Evolutionary conservation across 2,888 invertebrate genomes (phyloP), one percentile per base, ranked within the genome.

Genomic region (Noctua comes): DNA sequence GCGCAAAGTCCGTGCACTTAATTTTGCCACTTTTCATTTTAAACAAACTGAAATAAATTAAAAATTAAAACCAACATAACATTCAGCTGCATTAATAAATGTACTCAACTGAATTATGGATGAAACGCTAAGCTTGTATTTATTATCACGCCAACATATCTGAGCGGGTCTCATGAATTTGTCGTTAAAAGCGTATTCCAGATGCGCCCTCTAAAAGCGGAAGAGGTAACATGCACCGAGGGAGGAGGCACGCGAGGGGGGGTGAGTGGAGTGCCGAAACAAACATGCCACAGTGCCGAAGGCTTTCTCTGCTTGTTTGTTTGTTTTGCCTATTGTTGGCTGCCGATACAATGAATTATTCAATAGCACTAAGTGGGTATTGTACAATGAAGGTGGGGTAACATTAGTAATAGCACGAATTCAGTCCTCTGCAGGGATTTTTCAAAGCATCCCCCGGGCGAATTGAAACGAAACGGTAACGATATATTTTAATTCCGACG

Each of bases 231-330:
- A 86, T 89, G 90, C 89, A 87, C 80, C 73, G 74, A 73, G 83
- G 74, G 77, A 72, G 74, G 59, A 4, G 66, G 48, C 13, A 16
- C 16, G 8, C 13, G 8, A 4, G 59, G 21, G 43, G 43, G 70
- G 80, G 79, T 79, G 83, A 83, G 86, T 84, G 88, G 90, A 91
- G 91, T 85, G 90, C 90, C 91, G 92, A 92, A 93, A 93, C 93
- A 93, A 94, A 94, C 93, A 93, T 88, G 89, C 88, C 89, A 86
- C 90, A 90, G 90, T 90, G 90, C 90, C 91, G 90, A 91, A 91
- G 87, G 89, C 90, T 83, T 83, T 90, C 84, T 76, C 72, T 87
- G 77, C 87, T 83, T 86, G 88, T 87, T 89, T 90, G 90, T 88
- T 88, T 88, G 89, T 86, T 86, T 81, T 83, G 80, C 84, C 89